phyloP scores from a whole-genome alignment of 1,140 invertebrate species.

The Neotoxoptera formosana region DNA sequence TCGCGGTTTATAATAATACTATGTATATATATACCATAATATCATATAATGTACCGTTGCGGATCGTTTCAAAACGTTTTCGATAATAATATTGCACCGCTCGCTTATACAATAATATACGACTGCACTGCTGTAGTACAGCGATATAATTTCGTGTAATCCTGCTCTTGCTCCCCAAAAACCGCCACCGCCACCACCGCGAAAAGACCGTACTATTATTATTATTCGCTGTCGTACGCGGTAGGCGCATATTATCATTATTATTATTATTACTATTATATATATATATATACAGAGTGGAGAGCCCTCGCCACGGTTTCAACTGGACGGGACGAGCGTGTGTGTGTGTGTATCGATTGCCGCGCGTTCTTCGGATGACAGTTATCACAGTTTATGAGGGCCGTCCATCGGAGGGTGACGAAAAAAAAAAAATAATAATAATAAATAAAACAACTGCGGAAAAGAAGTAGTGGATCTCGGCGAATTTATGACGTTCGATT shows the following conservation, averaged over 20 bases:
- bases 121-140: too few species aligned
- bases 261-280: background rate
- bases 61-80: background rate
- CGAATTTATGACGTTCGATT: constrained; percentile 54
- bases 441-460: constrained; percentile 20
- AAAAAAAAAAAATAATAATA: constrained; percentile 37
- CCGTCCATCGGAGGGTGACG: constrained; percentile 15
- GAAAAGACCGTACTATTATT: background rate
- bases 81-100: background rate
- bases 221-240: background rate
- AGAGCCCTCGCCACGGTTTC: background rate
- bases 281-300: background rate
- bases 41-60: too few species aligned
- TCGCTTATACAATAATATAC: background rate
- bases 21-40: background rate
- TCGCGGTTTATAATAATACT: background rate
- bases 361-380: constrained; percentile 43
- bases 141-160: background rate
- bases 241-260: background rate
- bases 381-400: constrained; percentile 55
- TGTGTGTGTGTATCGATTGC: background rate
- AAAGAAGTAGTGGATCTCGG: constrained; percentile 55
- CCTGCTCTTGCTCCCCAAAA: background rate
- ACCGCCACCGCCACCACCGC: background rate
- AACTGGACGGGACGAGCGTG: background rate